These are phyloP conservation scores for Perodicticus potto DNA, from an alignment of 2,797 vertebrate species.

Conservation along the genomic window DNA sequence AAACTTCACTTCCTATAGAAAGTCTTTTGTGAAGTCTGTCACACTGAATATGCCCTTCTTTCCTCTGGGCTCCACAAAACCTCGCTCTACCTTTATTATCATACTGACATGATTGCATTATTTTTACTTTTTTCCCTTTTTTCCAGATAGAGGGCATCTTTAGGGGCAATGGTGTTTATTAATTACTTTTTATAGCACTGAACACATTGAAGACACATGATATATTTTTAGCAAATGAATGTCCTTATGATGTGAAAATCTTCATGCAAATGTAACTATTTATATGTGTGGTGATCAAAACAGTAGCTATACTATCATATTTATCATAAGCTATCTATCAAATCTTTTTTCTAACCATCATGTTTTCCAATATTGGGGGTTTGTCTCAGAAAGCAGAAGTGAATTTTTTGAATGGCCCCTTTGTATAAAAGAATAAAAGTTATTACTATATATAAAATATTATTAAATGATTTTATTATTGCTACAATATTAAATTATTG, in stretches of 20 bases:
- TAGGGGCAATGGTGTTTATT: not conserved
- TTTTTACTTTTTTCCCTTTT: not conserved
- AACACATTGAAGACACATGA: not conserved
- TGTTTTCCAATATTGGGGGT: not conserved
- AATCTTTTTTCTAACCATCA: not conserved
- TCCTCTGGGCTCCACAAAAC: not conserved
- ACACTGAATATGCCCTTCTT: not conserved
- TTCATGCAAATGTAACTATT: not conserved
- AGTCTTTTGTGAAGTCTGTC: not conserved
- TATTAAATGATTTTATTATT: not conserved
- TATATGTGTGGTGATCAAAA: not conserved
- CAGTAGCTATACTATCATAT: not conserved
- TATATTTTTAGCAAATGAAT: not conserved
- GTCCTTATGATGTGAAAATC: not conserved
- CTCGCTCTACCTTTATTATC: not conserved
- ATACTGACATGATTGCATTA: not conserved
- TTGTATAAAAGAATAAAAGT: not conserved
- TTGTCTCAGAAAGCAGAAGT: conserved; percentile 9
- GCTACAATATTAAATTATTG: not conserved
- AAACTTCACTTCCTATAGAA: not conserved
- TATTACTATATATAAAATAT: not conserved
- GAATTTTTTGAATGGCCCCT: not conserved
- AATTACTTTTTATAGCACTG: not conserved
- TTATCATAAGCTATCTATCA: not conserved
- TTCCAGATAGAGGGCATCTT: not conserved